Evolutionary conservation across 92 coral and sea anemone species (phyloP).

Genomic region (Porites divaricata): DNA sequence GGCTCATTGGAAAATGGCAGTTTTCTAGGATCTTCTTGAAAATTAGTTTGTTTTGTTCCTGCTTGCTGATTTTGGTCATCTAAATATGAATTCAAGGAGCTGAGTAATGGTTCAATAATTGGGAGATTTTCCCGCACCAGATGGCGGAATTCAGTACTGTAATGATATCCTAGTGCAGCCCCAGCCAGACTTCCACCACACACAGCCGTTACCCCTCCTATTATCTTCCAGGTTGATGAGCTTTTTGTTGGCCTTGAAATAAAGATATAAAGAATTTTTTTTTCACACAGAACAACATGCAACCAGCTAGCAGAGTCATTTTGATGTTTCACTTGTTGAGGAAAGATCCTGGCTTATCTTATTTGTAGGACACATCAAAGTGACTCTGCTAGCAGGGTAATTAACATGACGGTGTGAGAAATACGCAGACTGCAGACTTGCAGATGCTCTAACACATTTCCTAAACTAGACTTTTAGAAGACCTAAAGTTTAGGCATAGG

Average conservation of each 20-base stretch:
- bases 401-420: no score
- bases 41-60: neutral
- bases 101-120: constrained; percentile 50
- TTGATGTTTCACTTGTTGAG: no score
- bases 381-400: no score
- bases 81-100: constrained; percentile 5
- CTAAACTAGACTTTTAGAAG: no score
- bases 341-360: no score
- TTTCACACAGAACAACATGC: neutral
- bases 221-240: constrained; percentile 64
- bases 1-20: constrained; percentile 18
- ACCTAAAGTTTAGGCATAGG: no score
- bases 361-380: no score
- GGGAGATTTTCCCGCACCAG: constrained; percentile 72
- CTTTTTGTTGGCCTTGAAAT: constrained; percentile 9
- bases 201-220: constrained; percentile 57
- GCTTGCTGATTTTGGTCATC: neutral
- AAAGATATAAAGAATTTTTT: neutral
- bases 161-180: constrained; percentile 55
- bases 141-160: constrained; percentile 66
- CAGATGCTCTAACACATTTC: no score
- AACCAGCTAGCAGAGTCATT: neutral
- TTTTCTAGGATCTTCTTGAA: constrained; percentile 1
- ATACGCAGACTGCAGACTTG: no score
- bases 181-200: constrained; percentile 77